Percentiles rank a stretch among this genome's conserved stretches.
phyloP scores from a whole-genome alignment of 2,797 vertebrate species.

The Acanthurus lineatus region DNA sequence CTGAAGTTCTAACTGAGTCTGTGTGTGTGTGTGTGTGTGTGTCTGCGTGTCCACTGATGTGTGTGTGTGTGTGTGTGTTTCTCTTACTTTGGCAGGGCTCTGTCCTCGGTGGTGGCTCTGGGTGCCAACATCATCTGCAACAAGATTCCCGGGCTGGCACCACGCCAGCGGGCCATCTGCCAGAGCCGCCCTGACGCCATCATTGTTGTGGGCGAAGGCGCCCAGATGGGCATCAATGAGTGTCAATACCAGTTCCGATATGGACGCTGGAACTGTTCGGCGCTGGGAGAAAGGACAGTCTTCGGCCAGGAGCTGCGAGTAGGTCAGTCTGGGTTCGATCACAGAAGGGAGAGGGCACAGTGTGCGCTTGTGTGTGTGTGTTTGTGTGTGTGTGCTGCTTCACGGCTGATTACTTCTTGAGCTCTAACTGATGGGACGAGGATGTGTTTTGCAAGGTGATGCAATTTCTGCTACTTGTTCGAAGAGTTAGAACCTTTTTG shows the following conservation, averaged over 20 bases:
- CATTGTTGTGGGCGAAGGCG: conserved; percentile 98
- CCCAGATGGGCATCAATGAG: conserved; percentile 99
- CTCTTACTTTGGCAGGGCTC: conserved; percentile 87
- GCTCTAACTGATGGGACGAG: background rate
- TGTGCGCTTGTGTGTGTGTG: conserved; percentile 18
- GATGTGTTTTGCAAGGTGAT: background rate
- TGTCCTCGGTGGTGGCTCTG: conserved; percentile 99
- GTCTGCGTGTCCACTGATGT: background rate
- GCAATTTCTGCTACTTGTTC: background rate
- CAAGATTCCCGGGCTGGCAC: conserved; percentile 99
- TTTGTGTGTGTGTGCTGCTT: conserved; percentile 20
- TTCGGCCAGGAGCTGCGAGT: conserved; percentile 99
- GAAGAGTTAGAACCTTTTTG: background rate
- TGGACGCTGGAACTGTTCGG: conserved; percentile 99
- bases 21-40: conserved; percentile 48
- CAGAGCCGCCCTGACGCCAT: conserved; percentile 99
- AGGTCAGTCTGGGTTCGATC: conserved; percentile 82
- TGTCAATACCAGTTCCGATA: conserved; percentile 99
- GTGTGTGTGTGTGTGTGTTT: conserved; percentile 40
- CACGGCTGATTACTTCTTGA: conserved; percentile 12
- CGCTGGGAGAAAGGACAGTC: conserved; percentile 97
- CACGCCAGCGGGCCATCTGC: conserved; percentile 98
- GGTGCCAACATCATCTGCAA: conserved; percentile 99
- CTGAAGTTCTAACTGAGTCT: conserved; percentile 56
- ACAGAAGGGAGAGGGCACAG: conserved; percentile 19